Conservation (phyloP, 2,888 invertebrate genomes). For the Pasiphila rectangulata region DNA sequence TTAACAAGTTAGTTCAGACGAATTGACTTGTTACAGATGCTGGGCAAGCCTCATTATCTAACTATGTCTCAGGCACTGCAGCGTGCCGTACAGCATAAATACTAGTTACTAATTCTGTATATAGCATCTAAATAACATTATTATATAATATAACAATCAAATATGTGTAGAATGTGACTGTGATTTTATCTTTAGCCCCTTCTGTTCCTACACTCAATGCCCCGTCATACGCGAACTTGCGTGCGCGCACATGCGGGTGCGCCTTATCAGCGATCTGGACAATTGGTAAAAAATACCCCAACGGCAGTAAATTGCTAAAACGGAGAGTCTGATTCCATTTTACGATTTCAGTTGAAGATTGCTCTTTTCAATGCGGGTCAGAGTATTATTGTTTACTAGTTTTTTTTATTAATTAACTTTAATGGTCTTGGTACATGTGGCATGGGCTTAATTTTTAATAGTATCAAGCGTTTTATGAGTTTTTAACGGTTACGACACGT, state of each 20-base stretch:
- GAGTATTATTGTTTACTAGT: slow-evolving; percentile 58
- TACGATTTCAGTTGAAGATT: slow-evolving; percentile 72
- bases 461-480: slow-evolving; percentile 17
- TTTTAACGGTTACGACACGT: slow-evolving; percentile 25
- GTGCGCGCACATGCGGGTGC: slow-evolving; percentile 75
- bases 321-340: slow-evolving; percentile 65
- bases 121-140: no score
- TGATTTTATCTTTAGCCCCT: no score
- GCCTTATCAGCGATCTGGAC: slow-evolving; percentile 68
- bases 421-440: slow-evolving; percentile 40
- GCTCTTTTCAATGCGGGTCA: slow-evolving; percentile 72
- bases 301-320: slow-evolving; percentile 75
- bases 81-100: no score
- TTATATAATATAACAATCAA: no score
- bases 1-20: no score
- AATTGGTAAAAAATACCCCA: slow-evolving; percentile 74
- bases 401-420: slow-evolving; percentile 46
- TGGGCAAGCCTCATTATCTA: no score
- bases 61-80: no score
- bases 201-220: slow-evolving; percentile 20
- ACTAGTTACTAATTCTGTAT: no score
- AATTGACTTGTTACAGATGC: no score
- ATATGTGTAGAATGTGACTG: no score
- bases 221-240: slow-evolving; percentile 47
- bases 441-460: slow-evolving; percentile 18